Conservation (phyloP, 1,140 invertebrate species). For the Matsumurasca onukii region DNA sequence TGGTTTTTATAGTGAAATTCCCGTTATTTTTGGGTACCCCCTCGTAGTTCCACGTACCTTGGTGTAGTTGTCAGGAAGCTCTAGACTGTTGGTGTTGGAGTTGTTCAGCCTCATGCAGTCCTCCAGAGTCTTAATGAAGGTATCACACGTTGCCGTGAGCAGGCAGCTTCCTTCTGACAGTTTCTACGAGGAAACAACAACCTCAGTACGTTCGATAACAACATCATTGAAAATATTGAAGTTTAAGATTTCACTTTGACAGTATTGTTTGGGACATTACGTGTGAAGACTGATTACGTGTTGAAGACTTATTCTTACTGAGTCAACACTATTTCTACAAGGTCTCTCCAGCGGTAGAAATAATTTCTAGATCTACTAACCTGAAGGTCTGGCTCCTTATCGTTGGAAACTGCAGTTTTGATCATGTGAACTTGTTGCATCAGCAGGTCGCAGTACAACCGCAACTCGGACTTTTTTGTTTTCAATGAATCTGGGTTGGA, state of each 20-base stretch:
- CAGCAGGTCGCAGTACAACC: slow-evolving; percentile 77
- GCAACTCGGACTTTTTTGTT: slow-evolving; percentile 75
- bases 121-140: slow-evolving; percentile 78
- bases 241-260: too few relatives aligned
- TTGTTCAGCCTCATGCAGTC: slow-evolving; percentile 60
- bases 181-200: slow-evolving; percentile 65
- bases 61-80: slow-evolving; percentile 4
- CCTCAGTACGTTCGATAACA: too few relatives aligned
- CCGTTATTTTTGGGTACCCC: too few relatives aligned
- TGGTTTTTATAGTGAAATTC: too few relatives aligned
- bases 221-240: too few relatives aligned
- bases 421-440: slow-evolving; percentile 83
- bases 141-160: slow-evolving; percentile 77
- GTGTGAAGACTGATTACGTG: too few relatives aligned
- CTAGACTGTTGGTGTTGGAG: background rate
- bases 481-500: slow-evolving; percentile 54
- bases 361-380: too few relatives aligned
- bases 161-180: slow-evolving; percentile 73
- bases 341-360: too few relatives aligned
- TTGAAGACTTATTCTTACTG: too few relatives aligned
- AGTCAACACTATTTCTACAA: too few relatives aligned
- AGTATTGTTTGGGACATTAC: too few relatives aligned
- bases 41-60: too few relatives aligned
- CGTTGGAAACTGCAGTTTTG: slow-evolving; percentile 62
- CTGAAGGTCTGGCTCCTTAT: slow-evolving; percentile 60